Conservation (phyloP, 1,140 invertebrate species). For the Cylas formicarius region DNA sequence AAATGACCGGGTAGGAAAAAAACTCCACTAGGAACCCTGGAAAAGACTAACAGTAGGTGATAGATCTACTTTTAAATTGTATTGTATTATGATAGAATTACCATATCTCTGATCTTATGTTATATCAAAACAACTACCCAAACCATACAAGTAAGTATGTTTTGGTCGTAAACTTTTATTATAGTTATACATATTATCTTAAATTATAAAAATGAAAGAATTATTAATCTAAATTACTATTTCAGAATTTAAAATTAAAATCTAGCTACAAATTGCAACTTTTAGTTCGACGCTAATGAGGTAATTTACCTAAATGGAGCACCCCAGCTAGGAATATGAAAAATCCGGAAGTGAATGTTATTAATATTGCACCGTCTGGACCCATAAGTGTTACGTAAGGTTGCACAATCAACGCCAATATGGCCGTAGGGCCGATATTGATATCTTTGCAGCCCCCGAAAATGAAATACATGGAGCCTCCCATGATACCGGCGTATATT, state of each 20-base stretch:
- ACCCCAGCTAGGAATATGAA: constrained; percentile 69
- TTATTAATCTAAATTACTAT: too few relatives aligned
- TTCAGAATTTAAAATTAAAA: too few relatives aligned
- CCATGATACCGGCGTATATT: constrained; percentile 78
- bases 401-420: constrained; percentile 68
- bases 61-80: too few relatives aligned
- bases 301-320: constrained; percentile 69
- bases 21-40: constrained; percentile 72
- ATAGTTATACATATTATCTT: too few relatives aligned
- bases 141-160: too few relatives aligned
- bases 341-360: constrained; percentile 70
- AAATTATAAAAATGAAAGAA: too few relatives aligned
- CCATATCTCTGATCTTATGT: too few relatives aligned
- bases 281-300: too few relatives aligned
- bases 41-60: background rate
- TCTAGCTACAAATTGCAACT: too few relatives aligned
- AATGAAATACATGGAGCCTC: constrained; percentile 78
- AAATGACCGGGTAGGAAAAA: constrained; percentile 82
- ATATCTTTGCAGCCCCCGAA: constrained; percentile 83
- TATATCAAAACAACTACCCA: too few relatives aligned
- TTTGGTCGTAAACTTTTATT: too few relatives aligned
- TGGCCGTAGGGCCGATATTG: constrained; percentile 77
- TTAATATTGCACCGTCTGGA: constrained; percentile 66
- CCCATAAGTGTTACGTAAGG: constrained; percentile 56
- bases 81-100: background rate